Base-by-base conservation (phyloP, 2,888 invertebrate species). In the Amphipyra tragopoginis region DNA sequence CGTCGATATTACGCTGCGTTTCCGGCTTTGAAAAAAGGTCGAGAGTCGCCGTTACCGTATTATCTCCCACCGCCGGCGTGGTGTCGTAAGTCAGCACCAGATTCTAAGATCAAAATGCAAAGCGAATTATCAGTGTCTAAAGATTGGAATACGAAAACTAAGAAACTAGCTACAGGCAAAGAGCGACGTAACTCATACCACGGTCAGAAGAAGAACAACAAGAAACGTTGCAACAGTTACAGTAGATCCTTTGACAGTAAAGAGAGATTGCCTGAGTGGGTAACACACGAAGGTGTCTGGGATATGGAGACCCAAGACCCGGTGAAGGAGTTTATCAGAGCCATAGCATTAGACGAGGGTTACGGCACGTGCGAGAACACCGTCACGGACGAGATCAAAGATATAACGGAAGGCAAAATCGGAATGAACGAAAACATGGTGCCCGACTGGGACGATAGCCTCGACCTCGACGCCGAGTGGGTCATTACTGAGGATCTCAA, bases 1-100 rank as follows among this genome's bases (percentile, higher is more conserved):
- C 96, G 96, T 87, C 96, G 96, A 90, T 97, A 97, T 89, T 97
- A 97, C 95, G 96, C 97, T 85, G 97, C 97, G 75, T 97, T 97
- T 92, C 97, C 97, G 81, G 96, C 96, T 81, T 94, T 96, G 83
- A 96, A 94, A 75, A 95, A 95, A 88, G 95, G 90, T 62, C 87
- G 87, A 77, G 91, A 91, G 86, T 90, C 92, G 63, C 92, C 92
- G 33, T 80, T 88, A 86, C 92, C 89, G 82, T 93, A 93, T 78
- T 91, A 92, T 79, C 84, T 93, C 76, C 93, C 94, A 75, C 92
- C 94, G 63, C 94, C 94, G 29, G 87, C 92, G 79, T 94, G 94
- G 94, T 92, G 93, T 84, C 90, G 90, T 55, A 91, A 89, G 77
- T 75, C 87, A 65, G 79, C 78, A 50, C 70, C 83, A 49, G 86